Evolutionary conservation across 2,888 invertebrate genomes (phyloP), one percentile per base, ranked within the genome.

Genomic region (Drosophila demipolita): DNA sequence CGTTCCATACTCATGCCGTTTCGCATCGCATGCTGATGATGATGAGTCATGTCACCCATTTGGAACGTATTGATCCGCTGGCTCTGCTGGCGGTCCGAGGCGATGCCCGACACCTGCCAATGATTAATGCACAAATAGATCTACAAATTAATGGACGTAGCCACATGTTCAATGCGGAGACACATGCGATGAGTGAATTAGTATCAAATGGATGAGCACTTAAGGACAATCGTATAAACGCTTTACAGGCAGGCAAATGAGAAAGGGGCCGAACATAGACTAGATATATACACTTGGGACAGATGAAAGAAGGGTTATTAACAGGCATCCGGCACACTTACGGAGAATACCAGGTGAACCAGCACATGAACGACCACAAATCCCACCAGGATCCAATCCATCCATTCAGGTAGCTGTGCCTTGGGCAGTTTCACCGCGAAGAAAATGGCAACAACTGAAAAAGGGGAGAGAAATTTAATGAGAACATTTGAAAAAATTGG

Each of bases 311-410:
- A 64, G 62, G 35, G 9, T 33, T 52, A 53, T 20, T n/a, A 29
- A 49, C 23, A 61, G 23, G n/a, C 17, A 23, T 20, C 42, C 20
- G 23, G 50, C 35, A 42, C 48, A 92, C 93, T 92, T 94, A 97
- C 97, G 92, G 98, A 97, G 73, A 97, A 95, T 65, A 98, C 94
- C 49, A 99, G 93, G 93, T 99, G 99, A 91, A 97, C 95, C 66
- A 97, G 91, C 54, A 98, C 96, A 92, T 99, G 98, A 94, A 98
- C 97, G 5, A 96, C 96, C 17, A 99, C 97, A 93, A 96, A 99
- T 9, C 96, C 97, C 5, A 97, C 97, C 78, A 99, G 93, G 71
- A 99, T 96, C 95, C 96, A 98, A 79, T 97, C 96, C 90, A 96
- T 95, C 96, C 97, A 97, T 63, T 95, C 94, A 0, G 98, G 98